Conservation (phyloP, 2,797 vertebrate genomes). For the Denticeps clupeoides region DNA sequence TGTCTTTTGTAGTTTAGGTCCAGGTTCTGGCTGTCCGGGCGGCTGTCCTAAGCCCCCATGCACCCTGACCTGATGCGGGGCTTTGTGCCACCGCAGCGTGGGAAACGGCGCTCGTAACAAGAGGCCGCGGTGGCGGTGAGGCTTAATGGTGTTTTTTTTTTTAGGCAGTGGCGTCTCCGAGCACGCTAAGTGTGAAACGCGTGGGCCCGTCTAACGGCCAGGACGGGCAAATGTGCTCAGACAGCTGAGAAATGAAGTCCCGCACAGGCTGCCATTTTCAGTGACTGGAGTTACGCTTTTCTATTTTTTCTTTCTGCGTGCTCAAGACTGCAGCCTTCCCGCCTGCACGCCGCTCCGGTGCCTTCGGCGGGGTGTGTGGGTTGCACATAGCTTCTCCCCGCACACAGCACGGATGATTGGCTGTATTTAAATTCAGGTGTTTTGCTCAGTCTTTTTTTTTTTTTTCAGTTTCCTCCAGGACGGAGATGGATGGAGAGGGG, state of each 20-base stretch:
- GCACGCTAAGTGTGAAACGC: constrained; percentile 12
- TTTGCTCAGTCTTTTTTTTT: not conserved
- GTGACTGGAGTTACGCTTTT: constrained; percentile 25
- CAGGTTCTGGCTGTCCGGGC: too few relatives aligned
- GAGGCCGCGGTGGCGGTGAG: not conserved
- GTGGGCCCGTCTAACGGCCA: constrained; percentile 26
- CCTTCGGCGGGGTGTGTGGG: too few relatives aligned
- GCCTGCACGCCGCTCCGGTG: not conserved
- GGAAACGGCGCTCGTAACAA: too few relatives aligned
- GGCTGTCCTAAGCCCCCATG: too few relatives aligned
- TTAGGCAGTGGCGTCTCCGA: constrained; percentile 16
- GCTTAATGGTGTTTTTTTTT: constrained; percentile 21
- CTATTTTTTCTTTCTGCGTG: constrained; percentile 27
- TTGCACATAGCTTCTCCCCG: too few relatives aligned
- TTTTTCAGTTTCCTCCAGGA: too few relatives aligned
- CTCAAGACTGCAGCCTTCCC: constrained; percentile 3
- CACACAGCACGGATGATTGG: constrained; percentile 5
- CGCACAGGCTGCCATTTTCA: constrained; percentile 16
- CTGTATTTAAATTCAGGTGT: constrained; percentile 4
- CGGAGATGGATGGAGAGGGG: too few relatives aligned
- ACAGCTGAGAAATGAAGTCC: constrained; percentile 33
- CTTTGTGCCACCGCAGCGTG: too few relatives aligned
- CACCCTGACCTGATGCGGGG: too few relatives aligned
- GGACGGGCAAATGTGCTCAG: constrained; percentile 29
- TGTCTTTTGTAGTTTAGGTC: too few relatives aligned